These are phyloP conservation scores for Gasteruption jaculator DNA, from an alignment of 2,888 invertebrate genomes.

Conservation along the genomic window DNA sequence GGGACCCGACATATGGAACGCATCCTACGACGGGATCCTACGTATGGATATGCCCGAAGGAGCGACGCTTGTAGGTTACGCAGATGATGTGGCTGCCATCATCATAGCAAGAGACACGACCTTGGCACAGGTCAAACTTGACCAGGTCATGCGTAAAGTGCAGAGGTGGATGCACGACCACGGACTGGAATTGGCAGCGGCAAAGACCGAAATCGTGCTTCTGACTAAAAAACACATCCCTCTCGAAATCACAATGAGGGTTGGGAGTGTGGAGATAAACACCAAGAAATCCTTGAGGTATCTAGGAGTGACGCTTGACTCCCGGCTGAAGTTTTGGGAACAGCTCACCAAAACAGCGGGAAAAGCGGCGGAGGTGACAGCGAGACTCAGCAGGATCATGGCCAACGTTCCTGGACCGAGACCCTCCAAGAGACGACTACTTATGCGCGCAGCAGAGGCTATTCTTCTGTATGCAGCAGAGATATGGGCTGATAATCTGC, in stretches of 20 bases:
- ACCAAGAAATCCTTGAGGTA: conserved; percentile 19
- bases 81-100: too few species aligned
- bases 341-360: conserved; percentile 16
- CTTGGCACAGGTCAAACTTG: background rate
- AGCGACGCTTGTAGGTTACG: too few species aligned
- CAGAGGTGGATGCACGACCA: background rate
- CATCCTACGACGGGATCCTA: background rate
- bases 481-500: conserved; percentile 21
- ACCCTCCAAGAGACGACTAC: conserved; percentile 16
- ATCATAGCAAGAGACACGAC: background rate
- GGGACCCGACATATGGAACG: conserved; percentile 14
- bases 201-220: conserved; percentile 22
- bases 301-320: conserved; percentile 24
- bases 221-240: conserved; percentile 19
- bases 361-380: conserved; percentile 21
- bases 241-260: conserved; percentile 11
- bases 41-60: too few species aligned
- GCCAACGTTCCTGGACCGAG: conserved; percentile 13
- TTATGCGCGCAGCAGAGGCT: conserved; percentile 21
- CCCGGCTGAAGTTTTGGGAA: conserved; percentile 15
- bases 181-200: conserved; percentile 15
- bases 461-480: conserved; percentile 25
- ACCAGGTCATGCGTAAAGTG: background rate
- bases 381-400: conserved; percentile 13
- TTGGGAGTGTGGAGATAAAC: conserved; percentile 9